Evolutionary conservation across 1,140 invertebrate genomes (phyloP), one percentile per base, ranked within the genome.

Genomic region (Magallana gigas): DNA sequence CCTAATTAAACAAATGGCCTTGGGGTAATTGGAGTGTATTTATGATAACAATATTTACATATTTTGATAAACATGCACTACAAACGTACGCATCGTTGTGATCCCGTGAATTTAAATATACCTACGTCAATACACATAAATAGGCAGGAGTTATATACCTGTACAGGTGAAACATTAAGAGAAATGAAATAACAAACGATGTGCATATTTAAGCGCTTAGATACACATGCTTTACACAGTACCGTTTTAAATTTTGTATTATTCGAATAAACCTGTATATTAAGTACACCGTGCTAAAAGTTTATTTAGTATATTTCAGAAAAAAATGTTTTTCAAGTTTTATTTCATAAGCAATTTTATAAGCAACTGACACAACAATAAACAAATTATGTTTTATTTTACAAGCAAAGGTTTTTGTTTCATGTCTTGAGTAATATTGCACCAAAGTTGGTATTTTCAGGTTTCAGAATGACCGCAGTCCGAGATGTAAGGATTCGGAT

Each of bases 391-490:
- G 14, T 8, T 64, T 7, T 64, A 14, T 16, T 16, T 64, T 64
- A 64, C 18, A 14, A 5, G 36, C 36, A 16, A 64, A 64, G 7
- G 18, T 7, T 1, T 82, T 57, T 57, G 48, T 18, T n/a, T 48
- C 36, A 57, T n/a, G 57, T 83, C 57, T 83, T 83, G 8, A 57
- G 81, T 56, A 83, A 71, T 83, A 88, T 68, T 48, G 81, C 85
- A 12, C 87, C 87, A 86, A 88, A 88, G 85, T 88, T 88, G 12
- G 87, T 88, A 36, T 85, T 88, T 57, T 88, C 85, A 14, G 84
- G 85, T n/a, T 83, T 84, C 7, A 88, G 84, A 8, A 83, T 83
- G 18, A 88, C 57, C 18, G 36, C 64, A 0, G 87, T 88, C n/a
- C 60, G 57, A 29, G n/a, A 36, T 18, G 85, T 85, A 8, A 88